Base-by-base conservation (phyloP, 2,113 vertebrate genomes). In the Aegithalos caudatus region DNA sequence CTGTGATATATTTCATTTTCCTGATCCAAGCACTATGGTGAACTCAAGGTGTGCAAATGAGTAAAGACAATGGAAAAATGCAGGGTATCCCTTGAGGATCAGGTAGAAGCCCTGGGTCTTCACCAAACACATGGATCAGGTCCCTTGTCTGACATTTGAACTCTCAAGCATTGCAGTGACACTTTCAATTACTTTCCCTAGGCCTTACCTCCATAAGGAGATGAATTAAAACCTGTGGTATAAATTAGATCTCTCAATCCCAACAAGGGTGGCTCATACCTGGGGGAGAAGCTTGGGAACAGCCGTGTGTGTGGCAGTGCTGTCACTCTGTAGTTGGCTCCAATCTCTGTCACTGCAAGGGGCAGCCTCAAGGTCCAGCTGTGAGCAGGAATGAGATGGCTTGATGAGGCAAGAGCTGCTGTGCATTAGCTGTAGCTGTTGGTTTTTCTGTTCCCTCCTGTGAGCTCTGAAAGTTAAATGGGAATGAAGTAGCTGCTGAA, bases 201-300 rank as follows among this genome's bases (percentile, higher is more conserved):
- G 11, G 54, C 62, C 53, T 54, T 50, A 6, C 61, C 73, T 82
- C 57, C 11, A 0, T 50, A 4, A 89, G 78, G 3, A 72, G 66
- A 21, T 60, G 31, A 53, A 69, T 69, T n/a, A 33, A 64, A 87
- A 29, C 0, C 0, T 0, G 3, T 35, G 6, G 38, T 37, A 16
- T 45, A n/a, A 50, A 71, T 50, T 5, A 54, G 25, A 15, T 31
- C 1, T 11, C 42, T 80, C 8, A 0, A 6, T 47, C 38, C 56
- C 74, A 24, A 0, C 0, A 9, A 38, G 31, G 48, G 37, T 0
- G 3, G 3, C 79, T 45, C 0, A 1, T 18, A 2, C 2, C 7
- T 6, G 44, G 47, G 76, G 69, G 42, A 10, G 3, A 3, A 6
- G 48, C 11, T 33, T 19, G 76, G 56, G 73, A 62, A 0, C 2